Percentiles rank a stretch among this genome's conserved stretches.
Conservation (phyloP, 2,113 vertebrate species). For the Ptilorrhoa leucosticta region DNA sequence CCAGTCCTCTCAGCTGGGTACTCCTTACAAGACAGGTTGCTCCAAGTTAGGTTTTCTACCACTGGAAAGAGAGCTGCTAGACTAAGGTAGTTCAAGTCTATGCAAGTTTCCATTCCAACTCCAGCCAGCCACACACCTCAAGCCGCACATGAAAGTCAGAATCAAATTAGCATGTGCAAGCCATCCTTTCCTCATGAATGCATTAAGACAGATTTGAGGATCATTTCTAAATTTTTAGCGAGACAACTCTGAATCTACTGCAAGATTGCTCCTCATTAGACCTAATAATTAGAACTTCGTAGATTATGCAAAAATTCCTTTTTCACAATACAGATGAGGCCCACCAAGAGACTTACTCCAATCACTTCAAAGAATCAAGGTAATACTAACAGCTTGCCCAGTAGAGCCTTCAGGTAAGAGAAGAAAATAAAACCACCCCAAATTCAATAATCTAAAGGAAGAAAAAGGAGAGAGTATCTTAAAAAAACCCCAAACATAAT, state of each 20-base stretch:
- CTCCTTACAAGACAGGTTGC: not conserved
- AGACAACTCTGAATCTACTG: not conserved
- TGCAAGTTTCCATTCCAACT: not conserved
- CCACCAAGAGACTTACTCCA: not conserved
- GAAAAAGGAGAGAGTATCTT: not conserved
- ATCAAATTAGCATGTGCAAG: not conserved
- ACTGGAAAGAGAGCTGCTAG: not conserved
- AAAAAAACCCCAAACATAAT: not conserved
- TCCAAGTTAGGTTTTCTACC: not conserved
- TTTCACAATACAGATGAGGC: not conserved
- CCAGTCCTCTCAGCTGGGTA: not conserved
- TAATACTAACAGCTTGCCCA: not conserved
- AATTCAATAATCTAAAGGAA: not conserved
- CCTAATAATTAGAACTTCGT: not conserved
- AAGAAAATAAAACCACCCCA: not conserved
- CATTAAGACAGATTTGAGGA: not conserved
- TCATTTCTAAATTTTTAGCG: not conserved
- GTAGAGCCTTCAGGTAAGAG: not conserved
- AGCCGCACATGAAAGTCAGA: not conserved
- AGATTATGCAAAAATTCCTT: not conserved
- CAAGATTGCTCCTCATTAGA: not conserved
- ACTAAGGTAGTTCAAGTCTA: not conserved
- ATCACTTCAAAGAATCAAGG: not conserved
- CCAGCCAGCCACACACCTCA: not conserved
- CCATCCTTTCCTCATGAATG: not conserved